These are phyloP conservation scores for Platyrinchus mystaceus DNA, from an alignment of 2,797 vertebrate species.

Conservation along the genomic window DNA sequence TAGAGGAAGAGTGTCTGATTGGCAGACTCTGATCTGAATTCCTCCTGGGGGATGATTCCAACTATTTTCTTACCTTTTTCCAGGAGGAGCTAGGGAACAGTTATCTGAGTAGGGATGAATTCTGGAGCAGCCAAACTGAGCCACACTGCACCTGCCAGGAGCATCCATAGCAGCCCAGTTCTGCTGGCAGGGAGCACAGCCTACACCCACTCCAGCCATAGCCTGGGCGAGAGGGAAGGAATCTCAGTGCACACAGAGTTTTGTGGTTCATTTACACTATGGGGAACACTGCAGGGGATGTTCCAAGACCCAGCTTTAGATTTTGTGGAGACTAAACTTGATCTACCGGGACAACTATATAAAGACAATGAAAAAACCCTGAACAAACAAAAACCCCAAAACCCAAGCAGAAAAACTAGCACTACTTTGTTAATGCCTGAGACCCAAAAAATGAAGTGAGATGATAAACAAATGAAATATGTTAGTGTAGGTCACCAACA, in stretches of 20 bases:
- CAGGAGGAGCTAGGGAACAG: not conserved
- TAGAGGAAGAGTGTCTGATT: not conserved
- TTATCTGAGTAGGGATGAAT: not conserved
- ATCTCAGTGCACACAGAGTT: not conserved
- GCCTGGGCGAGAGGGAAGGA: not conserved
- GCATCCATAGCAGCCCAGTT: not conserved
- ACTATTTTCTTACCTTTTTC: not conserved
- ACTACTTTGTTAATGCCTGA: not conserved
- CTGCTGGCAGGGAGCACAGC: fast-evolving
- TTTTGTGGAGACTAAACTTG: not conserved
- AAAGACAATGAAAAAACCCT: not conserved
- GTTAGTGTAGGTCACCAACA: not conserved
- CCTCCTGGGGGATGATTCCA: not conserved
- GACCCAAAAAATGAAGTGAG: not conserved
- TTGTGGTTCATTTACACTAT: not conserved
- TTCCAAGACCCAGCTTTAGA: not conserved
- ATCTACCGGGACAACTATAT: not conserved
- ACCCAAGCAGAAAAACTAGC: not conserved
- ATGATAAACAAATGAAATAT: slow-evolving; percentile 4
- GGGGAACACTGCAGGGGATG: not conserved
- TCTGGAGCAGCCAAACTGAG: not conserved
- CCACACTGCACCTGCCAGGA: not conserved
- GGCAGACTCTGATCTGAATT: not conserved
- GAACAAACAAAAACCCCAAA: not conserved
- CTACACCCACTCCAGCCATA: not conserved